These are phyloP conservation scores for Aulostomus chinensis DNA, from an alignment of 2,797 vertebrate genomes.

Conservation along the genomic window DNA sequence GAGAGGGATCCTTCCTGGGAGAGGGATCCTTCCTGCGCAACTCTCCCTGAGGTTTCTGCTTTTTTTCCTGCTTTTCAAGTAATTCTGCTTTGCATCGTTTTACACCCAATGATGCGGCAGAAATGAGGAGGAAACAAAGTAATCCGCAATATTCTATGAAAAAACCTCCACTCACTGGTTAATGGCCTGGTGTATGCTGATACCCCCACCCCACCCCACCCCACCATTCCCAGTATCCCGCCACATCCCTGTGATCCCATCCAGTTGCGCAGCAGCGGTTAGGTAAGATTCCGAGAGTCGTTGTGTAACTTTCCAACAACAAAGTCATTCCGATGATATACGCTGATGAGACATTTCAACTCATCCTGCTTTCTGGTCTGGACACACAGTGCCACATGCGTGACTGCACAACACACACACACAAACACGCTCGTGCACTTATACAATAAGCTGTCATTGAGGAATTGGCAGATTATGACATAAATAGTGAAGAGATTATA, in stretches of 20 bases:
- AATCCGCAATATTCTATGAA: constrained; percentile 7
- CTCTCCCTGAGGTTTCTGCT: no score
- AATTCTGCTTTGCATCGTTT: no score
- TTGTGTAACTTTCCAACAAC: constrained; percentile 51
- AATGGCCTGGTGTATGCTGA: not conserved
- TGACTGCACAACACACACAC: not conserved
- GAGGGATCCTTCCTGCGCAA: no score
- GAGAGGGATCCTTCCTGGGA: no score
- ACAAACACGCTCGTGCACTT: not conserved
- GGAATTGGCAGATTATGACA: constrained; percentile 8
- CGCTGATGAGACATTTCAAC: constrained; percentile 22
- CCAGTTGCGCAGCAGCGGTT: constrained; percentile 18
- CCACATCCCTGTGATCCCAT: constrained; percentile 25
- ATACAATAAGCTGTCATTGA: constrained; percentile 10
- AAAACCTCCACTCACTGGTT: constrained; percentile 11
- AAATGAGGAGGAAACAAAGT: not conserved
- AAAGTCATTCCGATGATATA: constrained; percentile 12
- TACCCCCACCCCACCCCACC: not conserved
- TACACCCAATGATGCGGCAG: no score
- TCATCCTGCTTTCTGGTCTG: constrained; percentile 42
- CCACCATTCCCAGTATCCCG: constrained; percentile 12
- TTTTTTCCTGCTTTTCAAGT: no score
- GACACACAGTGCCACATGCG: constrained; percentile 1
- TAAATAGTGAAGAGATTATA: constrained; percentile 12
- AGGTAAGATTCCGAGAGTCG: constrained; percentile 34